Evolutionary conservation across 2,888 invertebrate genomes (phyloP), one percentile per base, ranked within the genome.

Genomic region (Cheilosia grossa): DNA sequence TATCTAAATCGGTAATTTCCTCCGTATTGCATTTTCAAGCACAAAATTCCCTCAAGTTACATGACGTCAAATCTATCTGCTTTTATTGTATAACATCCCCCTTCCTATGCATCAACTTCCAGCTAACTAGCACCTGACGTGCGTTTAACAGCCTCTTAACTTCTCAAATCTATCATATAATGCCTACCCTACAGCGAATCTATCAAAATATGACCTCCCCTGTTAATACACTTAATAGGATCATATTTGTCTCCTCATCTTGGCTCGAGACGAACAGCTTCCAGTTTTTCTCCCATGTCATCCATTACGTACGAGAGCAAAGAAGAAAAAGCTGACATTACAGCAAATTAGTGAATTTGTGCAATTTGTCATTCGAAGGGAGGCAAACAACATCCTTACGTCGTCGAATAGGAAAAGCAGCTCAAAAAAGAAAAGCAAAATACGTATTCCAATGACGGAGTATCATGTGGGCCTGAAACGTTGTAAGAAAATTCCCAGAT

Each of bases 271-370:
- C 37, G 54, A 63, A 61, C 54, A 63, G 61, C 47, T 40, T 63
- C 49, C n/a, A 49, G 58, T 70, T 70, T 70, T 70, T 64, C 56
- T 54, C 58, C 51, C 69, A 40, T 37, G 49, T 78, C 78, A 78
- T 78, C 70, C 63, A 78, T 72, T 70, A 78, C 64, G 51, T 40
- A 37, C 15, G 51, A 61, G n/a, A 78, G 44, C 21, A 78, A 63
- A 58, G 30, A 70, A 63, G 30, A 70, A 61, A 77, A 66, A 72
- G 56, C 56, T 70, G 70, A 63, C 70, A 72, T 78, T 63, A 72
- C 64, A 64, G 70, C 70, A 70, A 78, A 78, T 78, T 78, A 78
- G 78, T 63, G 63, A 78, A 78, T 78, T 72, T 78, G 56, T 78
- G 64, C 78, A 72, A 78, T 78, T 72, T 78, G 78, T 78, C 78